Conservation (phyloP, 1,140 invertebrate genomes). For the Drosophila parabipectinata region DNA sequence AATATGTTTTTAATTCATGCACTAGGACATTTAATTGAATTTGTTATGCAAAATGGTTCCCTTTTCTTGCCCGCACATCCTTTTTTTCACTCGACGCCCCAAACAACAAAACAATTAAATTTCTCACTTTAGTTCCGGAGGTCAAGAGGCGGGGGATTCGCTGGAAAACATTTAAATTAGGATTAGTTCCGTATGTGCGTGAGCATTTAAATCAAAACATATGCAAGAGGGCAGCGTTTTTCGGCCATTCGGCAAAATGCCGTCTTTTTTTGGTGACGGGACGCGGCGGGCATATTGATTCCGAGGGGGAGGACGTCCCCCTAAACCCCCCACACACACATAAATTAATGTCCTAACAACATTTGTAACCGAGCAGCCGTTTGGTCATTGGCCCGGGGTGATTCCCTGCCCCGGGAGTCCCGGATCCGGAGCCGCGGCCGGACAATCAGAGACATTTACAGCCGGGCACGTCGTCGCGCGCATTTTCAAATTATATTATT, state of each 20-base stretch:
- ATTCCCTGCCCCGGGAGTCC: background rate
- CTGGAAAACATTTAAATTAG: conserved; percentile 67
- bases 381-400: conserved; percentile 32
- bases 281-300: conserved; percentile 60
- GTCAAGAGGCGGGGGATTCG: background rate
- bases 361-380: conserved; percentile 63
- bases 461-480: conserved; percentile 56
- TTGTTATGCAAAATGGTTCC: conserved; percentile 62
- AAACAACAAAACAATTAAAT: conserved; percentile 61
- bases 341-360: conserved; percentile 73
- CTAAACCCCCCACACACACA: conserved; percentile 22
- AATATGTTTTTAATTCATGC: conserved; percentile 62
- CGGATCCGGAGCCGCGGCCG: background rate
- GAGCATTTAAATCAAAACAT: conserved; percentile 59
- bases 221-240: conserved; percentile 28
- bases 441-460: conserved; percentile 41
- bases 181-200: conserved; percentile 63
- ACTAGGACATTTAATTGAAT: conserved; percentile 63
- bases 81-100: conserved; percentile 18
- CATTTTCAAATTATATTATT: conserved; percentile 79
- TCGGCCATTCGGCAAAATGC: conserved; percentile 28
- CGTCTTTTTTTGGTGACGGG: background rate
- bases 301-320: background rate
- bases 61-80: background rate
- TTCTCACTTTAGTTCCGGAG: conserved; percentile 29